These are phyloP conservation scores for Callipepla squamata DNA, from an alignment of 2,113 vertebrate species.

Conservation along the genomic window DNA sequence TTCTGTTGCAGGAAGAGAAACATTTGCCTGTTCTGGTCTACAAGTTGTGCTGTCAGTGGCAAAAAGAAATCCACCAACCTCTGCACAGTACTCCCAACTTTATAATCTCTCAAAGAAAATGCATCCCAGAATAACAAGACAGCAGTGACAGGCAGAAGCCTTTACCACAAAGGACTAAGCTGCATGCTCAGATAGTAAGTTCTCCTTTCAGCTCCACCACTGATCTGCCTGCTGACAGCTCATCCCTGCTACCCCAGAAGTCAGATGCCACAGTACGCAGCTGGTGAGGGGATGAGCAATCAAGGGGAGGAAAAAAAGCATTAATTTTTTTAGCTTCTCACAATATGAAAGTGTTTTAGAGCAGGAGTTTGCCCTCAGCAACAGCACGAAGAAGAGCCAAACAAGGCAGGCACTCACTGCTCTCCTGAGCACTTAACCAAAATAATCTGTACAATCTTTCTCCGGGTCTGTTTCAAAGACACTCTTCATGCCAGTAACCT, in stretches of 20 bases:
- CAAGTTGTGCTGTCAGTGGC: not conserved
- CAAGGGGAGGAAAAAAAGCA: not conserved
- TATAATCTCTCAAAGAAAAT: not conserved
- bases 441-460: not conserved
- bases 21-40: not conserved
- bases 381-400: not conserved
- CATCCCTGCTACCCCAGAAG: not conserved
- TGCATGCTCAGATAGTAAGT: not conserved
- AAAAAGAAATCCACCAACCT: not conserved
- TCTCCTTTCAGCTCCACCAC: not conserved
- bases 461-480: not conserved
- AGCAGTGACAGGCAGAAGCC: not conserved
- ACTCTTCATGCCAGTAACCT: not conserved
- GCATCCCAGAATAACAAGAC: not conserved
- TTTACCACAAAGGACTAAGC: not conserved
- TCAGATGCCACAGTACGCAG: not conserved
- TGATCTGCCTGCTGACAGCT: not conserved
- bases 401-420: not conserved
- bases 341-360: not conserved
- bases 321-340: not conserved
- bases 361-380: not conserved
- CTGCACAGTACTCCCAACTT: no score
- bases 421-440: not conserved
- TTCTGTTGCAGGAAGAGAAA: no score
- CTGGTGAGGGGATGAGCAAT: not conserved